Base-by-base conservation (phyloP, 2,797 vertebrate genomes). In the Pseudocheirus occidentalis region DNA sequence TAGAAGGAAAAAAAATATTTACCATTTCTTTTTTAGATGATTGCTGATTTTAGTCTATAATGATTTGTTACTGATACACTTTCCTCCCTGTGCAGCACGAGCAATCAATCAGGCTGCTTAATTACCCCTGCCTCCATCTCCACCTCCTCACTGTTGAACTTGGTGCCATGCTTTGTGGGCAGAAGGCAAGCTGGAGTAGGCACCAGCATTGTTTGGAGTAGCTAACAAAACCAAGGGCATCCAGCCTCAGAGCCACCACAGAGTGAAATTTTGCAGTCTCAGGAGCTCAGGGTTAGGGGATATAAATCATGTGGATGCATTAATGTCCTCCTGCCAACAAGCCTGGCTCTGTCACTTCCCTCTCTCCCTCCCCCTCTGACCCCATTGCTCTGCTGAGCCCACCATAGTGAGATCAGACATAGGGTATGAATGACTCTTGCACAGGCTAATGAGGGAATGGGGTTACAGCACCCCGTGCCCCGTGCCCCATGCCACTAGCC, bases 1-100 rank as follows among this genome's bases (percentile, higher is more conserved):
- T 96, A 95, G 90, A 94, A 92, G 95, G 52, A 52, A 94, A 97
- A 97, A 95, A 97, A 93, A 95, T 95, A 96, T 97, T 97, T 96
- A 90, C 97, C 97, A 97, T 97, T 91, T 91, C 93, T 93, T 98
- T 98, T 81, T 96, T 94, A 98, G 96, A 96, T 94, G 94, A 96
- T 97, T 95, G 95, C 97, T 54, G 53, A n/a, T 53, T 95, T 96
- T 92, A 93, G 90, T 95, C 73, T 73, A 24, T 95, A 97, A 94
- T 93, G 93, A 81, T 94, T 96, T 93, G 81, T 95, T 96, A 92
- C 94, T 94, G 96, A 95, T 94, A 95, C 92, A 91, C 89, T 97
- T 95, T 97, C 89, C 94, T 96, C 56, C 95, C 62, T 95, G 92
- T 96, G 90, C 93, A 94, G 96, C 93, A 92, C 12, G 92, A 97